A percentile compares a stretch with the other conserved stretches of the same genome.
These are phyloP conservation scores for Drosophila jambulina DNA, from an alignment of 1,140 invertebrate genomes.

Conservation along the genomic window DNA sequence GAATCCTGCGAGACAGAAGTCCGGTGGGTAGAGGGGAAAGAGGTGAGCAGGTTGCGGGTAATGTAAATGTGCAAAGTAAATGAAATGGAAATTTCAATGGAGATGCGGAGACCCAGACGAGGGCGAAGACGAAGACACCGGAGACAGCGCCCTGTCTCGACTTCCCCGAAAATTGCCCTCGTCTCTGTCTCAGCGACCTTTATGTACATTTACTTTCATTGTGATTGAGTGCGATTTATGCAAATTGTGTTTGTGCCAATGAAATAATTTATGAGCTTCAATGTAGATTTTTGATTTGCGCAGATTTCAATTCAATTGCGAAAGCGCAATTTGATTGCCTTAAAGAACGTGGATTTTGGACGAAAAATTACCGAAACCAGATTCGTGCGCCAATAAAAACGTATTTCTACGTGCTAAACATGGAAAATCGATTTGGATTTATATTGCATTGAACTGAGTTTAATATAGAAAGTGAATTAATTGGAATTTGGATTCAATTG, in stretches of 20 bases:
- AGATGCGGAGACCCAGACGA: constrained; percentile 15
- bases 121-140: constrained; percentile 9
- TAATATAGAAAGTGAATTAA: background rate
- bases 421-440: constrained; percentile 2
- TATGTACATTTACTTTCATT: constrained; percentile 61
- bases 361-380: constrained; percentile 7
- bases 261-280: constrained; percentile 75
- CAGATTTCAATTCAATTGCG: constrained; percentile 38
- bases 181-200: constrained; percentile 29
- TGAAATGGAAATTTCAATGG: constrained; percentile 79
- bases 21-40: background rate
- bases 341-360: constrained; percentile 20
- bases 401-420: constrained; percentile 1
- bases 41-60: constrained; percentile 39
- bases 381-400: background rate
- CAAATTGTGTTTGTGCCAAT: constrained; percentile 79
- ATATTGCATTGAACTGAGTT: background rate
- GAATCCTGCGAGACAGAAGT: constrained; percentile 86
- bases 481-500: background rate
- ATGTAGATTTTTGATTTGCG: constrained; percentile 58
- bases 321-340: constrained; percentile 36
- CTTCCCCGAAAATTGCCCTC: constrained; percentile 34
- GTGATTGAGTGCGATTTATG: constrained; percentile 73
- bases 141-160: constrained; percentile 9
- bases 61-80: constrained; percentile 80